These are phyloP conservation scores for Drymonia ruficornis DNA, from an alignment of 2,888 invertebrate genomes.

Conservation along the genomic window DNA sequence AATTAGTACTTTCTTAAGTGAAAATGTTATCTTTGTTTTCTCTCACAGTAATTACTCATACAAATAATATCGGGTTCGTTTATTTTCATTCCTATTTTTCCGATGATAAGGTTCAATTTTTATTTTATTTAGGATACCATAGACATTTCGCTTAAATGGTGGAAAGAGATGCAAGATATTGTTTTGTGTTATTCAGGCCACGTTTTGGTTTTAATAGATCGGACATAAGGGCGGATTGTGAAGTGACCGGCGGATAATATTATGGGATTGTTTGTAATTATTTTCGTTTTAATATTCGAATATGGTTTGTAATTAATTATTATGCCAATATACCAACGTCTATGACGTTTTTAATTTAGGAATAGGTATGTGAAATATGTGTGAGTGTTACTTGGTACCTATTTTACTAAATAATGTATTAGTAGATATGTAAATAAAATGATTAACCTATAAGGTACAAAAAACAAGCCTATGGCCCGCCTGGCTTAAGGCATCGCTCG, in stretches of 20 bases:
- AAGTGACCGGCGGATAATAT: slow-evolving; percentile 53
- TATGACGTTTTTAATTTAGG: neutral
- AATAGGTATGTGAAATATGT: no score
- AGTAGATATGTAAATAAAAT: no score
- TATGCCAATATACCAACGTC: neutral
- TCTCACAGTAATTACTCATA: neutral
- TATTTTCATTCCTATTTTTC: neutral
- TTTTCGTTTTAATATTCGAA: slow-evolving; percentile 16
- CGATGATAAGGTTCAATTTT: neutral
- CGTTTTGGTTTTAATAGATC: slow-evolving; percentile 65
- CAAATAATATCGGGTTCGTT: neutral
- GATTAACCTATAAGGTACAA: no score
- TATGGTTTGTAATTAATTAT: slow-evolving; percentile 13
- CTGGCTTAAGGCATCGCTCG: no score
- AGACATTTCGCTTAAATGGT: slow-evolving; percentile 49
- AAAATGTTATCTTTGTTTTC: neutral
- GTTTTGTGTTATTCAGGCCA: slow-evolving; percentile 56
- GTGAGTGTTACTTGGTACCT: no score
- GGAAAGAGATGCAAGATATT: slow-evolving; percentile 55
- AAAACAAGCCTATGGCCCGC: no score
- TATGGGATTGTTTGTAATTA: slow-evolving; percentile 45
- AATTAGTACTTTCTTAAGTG: neutral
- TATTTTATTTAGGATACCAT: slow-evolving; percentile 34
- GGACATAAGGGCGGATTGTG: slow-evolving; percentile 68
- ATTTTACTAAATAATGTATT: no score